A percentile compares a stretch with the other conserved stretches of the same genome.
These are phyloP conservation scores for Teleogryllus occipitalis DNA, from an alignment of 1,140 invertebrate genomes.

Conservation along the genomic window DNA sequence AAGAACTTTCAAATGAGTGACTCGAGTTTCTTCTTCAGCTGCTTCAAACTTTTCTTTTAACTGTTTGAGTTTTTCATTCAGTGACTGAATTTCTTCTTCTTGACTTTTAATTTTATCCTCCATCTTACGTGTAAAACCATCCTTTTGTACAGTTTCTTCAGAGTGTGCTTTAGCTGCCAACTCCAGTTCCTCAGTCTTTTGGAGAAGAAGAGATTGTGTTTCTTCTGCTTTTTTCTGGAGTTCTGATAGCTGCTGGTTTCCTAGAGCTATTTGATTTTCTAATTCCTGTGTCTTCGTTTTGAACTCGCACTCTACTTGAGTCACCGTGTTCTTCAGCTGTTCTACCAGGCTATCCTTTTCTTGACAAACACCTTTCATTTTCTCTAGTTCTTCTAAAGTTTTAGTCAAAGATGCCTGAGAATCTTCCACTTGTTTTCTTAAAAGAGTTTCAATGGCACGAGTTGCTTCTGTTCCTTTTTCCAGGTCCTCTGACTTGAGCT, in stretches of 20 bases:
- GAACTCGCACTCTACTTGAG: constrained; percentile 21
- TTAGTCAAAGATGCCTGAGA: constrained; percentile 32
- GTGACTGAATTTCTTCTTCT: constrained; percentile 40
- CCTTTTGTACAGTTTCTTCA: constrained; percentile 30
- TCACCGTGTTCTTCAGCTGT: constrained; percentile 22
- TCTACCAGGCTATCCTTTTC: constrained; percentile 23
- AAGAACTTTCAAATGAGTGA: constrained; percentile 14
- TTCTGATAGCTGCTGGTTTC: constrained; percentile 38
- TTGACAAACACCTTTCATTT: constrained; percentile 31
- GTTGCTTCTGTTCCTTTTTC: constrained; percentile 27
- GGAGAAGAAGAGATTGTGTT: constrained; percentile 33
- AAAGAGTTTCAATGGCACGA: constrained; percentile 30
- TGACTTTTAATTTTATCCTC: constrained; percentile 38
- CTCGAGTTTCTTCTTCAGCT: constrained; percentile 6
- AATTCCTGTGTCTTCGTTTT: constrained; percentile 35
- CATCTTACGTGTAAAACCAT: constrained; percentile 29
- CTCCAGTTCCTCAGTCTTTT: constrained; percentile 30
- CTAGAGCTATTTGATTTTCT: constrained; percentile 38
- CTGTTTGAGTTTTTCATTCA: constrained; percentile 33
- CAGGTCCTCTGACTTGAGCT: constrained; percentile 32
- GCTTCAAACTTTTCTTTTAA: constrained; percentile 14
- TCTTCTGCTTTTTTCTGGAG: constrained; percentile 27
- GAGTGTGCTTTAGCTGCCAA: constrained; percentile 31
- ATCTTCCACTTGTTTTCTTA: constrained; percentile 22
- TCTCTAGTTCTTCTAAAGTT: constrained; percentile 36